A percentile compares a stretch with the other conserved stretches of the same genome.
Evolutionary conservation across 2,113 vertebrate species (phyloP).

Genomic region (Boleophthalmus pectinirostris): DNA sequence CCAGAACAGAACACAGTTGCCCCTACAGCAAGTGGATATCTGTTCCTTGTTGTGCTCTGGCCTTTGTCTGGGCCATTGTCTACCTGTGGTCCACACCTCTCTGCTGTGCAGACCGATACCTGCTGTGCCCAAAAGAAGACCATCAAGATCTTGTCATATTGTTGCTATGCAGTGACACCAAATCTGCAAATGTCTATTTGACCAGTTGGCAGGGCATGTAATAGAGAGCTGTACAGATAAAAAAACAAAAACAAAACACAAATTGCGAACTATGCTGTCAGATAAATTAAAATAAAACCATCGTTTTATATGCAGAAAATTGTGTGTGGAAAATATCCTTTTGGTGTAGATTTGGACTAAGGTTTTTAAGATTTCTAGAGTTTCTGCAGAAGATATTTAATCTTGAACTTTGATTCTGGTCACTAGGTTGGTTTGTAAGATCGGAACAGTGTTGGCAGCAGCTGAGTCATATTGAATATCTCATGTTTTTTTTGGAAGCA

Average conservation of each 20-base stretch:
- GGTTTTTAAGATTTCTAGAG: not conserved
- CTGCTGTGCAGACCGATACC: conserved; percentile 38
- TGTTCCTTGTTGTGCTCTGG: conserved; percentile 59
- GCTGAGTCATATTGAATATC: no score
- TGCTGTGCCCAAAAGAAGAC: conserved; percentile 25
- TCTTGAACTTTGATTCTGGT: no score
- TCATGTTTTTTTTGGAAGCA: no score
- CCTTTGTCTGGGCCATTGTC: conserved; percentile 62
- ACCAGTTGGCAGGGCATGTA: no score
- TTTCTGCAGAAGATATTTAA: not conserved
- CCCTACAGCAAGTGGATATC: conserved; percentile 67
- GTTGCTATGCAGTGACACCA: conserved; percentile 25
- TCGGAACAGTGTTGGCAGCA: no score
- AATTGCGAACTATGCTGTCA: no score
- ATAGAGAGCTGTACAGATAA: no score
- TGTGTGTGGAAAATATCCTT: not conserved
- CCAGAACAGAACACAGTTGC: conserved; percentile 46
- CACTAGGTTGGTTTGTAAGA: no score
- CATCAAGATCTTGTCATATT: conserved; percentile 11
- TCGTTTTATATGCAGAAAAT: not conserved
- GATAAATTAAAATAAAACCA: not conserved
- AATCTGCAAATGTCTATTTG: conserved; percentile 1
- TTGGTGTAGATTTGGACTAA: not conserved
- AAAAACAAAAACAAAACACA: no score
- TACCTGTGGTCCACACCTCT: conserved; percentile 59